A percentile compares a stretch with the other conserved stretches of the same genome.
phyloP scores from a whole-genome alignment of 2,113 vertebrate species.

The Setophaga kirtlandii region DNA sequence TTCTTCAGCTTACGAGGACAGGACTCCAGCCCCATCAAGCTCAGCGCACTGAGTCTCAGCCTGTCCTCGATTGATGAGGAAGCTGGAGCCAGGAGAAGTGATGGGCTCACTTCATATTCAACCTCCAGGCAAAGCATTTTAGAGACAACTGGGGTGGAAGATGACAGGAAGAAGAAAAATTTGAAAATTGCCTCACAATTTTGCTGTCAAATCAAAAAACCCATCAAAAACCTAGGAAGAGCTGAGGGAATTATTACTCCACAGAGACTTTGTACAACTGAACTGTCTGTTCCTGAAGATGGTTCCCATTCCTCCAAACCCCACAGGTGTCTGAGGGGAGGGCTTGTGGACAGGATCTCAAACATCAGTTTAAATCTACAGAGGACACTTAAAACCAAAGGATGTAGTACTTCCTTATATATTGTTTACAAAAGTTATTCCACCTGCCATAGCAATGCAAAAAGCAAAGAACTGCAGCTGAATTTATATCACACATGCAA shows the following conservation, averaged over 20 bases:
- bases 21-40: accelerated
- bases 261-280: neutral
- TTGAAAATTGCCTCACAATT: neutral
- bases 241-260: neutral
- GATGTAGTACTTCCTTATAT: neutral
- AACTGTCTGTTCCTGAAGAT: neutral
- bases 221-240: neutral
- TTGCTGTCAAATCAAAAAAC: neutral
- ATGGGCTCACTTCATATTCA: neutral
- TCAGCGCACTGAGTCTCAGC: neutral
- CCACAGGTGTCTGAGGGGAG: neutral
- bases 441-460: neutral
- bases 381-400: neutral
- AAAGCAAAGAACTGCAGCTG: neutral
- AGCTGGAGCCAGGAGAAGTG: neutral
- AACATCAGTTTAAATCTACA: neutral
- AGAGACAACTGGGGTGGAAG: neutral
- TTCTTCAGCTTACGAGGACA: neutral
- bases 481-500: neutral
- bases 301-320: neutral
- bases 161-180: neutral
- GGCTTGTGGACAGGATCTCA: neutral
- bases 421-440: neutral
- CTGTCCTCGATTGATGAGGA: neutral
- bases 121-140: neutral